Percentiles rank a stretch among this genome's conserved stretches.
phyloP scores from a whole-genome alignment of 2,797 vertebrate genomes.

The Geotria australis region DNA sequence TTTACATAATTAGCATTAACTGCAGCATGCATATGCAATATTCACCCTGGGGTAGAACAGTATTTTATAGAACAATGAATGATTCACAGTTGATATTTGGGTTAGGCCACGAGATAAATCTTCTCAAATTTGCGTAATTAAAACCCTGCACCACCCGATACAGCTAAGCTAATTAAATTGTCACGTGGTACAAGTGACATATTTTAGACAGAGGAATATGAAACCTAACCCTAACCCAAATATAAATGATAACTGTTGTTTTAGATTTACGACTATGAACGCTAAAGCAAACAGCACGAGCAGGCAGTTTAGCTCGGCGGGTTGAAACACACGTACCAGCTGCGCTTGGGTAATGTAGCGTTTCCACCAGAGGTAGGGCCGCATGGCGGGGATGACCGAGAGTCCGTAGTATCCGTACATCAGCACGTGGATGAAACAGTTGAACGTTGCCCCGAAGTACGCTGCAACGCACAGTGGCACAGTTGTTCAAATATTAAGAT shows the following conservation, averaged over 20 bases:
- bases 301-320: too few species aligned
- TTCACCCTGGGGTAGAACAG: too few species aligned
- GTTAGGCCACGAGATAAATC: too few species aligned
- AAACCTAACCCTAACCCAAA: background rate
- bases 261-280: background rate
- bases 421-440: conserved; percentile 47
- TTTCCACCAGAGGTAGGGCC: conserved; percentile 51
- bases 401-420: conserved; percentile 53
- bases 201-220: background rate
- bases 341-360: conserved; percentile 50
- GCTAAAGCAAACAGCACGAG: too few species aligned
- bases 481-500: too few species aligned
- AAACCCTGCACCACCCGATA: background rate
- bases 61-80: too few species aligned
- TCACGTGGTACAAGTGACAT: too few species aligned
- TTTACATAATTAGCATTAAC: too few species aligned
- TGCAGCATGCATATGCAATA: too few species aligned
- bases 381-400: conserved; percentile 39
- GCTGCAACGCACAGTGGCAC: conserved; percentile 8
- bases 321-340: conserved; percentile 11
- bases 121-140: too few species aligned
- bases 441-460: conserved; percentile 45
- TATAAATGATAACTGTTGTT: too few species aligned
- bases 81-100: too few species aligned
- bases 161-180: background rate